Evolutionary conservation across 2,888 invertebrate species (phyloP), one percentile per base, ranked within the genome.

Genomic region (Biston stratarius): DNA sequence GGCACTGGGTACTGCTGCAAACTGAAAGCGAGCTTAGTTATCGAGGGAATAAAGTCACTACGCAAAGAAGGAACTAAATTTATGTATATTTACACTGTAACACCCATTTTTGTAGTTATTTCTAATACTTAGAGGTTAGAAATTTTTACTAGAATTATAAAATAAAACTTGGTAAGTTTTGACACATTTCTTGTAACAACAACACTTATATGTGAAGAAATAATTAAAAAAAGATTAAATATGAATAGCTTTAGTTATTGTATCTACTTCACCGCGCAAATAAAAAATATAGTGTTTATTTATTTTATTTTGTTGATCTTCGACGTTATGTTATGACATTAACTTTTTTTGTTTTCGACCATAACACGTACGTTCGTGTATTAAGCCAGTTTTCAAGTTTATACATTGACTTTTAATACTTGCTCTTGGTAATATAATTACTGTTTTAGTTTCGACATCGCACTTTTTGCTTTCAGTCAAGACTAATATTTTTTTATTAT

Each of bases 1-100:
- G 97, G 96, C 61, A 98, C 96, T 0, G 98, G 98, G 86, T 97
- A 98, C 72, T 96, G 97, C 82, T 98, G 97, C 65, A 99, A 94
- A 70, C 97, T 97, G 76, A 51, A 77, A 76, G 53, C 65, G 60
- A 42, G 72, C 36, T 44, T 33, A 11, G 48, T 48, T 33, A 12
- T 6, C 38, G 6, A 14, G 5, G 24, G 34, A 9, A 12, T 36
- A 33, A n/a, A 24, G 40, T n/a, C 51, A 56, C 3, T 66, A 40
- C 34, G 8, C 15, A 38, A 7, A 12, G 11, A 0, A 48, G 1
- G 10, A 51, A 34, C 44, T 1, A 44, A 6, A 44, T 11, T 40
- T 47, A 6, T 8, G 0, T 47, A 10, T 48, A 53, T 94, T 92
- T 90, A 94, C 92, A 96, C 94, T 68, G 96, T 96, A 61, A 96